Conservation (phyloP, 2,113 vertebrate species). For the Ancistrus triradiatus region DNA sequence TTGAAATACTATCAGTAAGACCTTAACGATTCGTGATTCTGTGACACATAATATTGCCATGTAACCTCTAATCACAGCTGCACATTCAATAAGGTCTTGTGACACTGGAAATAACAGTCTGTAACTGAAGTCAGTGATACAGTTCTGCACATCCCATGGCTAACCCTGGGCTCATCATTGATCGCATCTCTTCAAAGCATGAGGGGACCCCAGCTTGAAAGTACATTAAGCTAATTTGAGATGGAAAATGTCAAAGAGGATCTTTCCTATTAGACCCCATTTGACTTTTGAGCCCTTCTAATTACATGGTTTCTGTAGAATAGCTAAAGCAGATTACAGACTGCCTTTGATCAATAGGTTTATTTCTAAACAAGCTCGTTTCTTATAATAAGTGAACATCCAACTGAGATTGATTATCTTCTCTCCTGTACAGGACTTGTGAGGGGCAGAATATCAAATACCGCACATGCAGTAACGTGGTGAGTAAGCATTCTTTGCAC, state of each 20-base stretch:
- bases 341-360: not conserved
- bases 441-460: slow-evolving; percentile 96
- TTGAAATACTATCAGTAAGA: slow-evolving; percentile 53
- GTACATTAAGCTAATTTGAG: slow-evolving; percentile 50
- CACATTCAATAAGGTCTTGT: slow-evolving; percentile 52
- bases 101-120: slow-evolving; percentile 60
- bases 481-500: slow-evolving; percentile 64
- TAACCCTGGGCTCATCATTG: slow-evolving; percentile 50
- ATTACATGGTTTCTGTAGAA: too few relatives aligned
- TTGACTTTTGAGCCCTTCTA: slow-evolving; percentile 44
- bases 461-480: slow-evolving; percentile 95
- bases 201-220: slow-evolving; percentile 52
- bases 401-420: slow-evolving; percentile 29
- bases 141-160: slow-evolving; percentile 46
- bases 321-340: too few relatives aligned
- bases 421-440: slow-evolving; percentile 74
- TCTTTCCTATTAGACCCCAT: slow-evolving; percentile 38
- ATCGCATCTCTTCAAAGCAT: slow-evolving; percentile 57
- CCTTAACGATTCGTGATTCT: slow-evolving; percentile 37
- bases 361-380: not conserved
- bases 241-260: too few relatives aligned
- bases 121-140: slow-evolving; percentile 50
- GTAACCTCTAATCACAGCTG: slow-evolving; percentile 58
- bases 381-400: not conserved
- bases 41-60: slow-evolving; percentile 43